phyloP scores from a whole-genome alignment of 2,113 vertebrate genomes.

The Psittacula cyanocephala region DNA sequence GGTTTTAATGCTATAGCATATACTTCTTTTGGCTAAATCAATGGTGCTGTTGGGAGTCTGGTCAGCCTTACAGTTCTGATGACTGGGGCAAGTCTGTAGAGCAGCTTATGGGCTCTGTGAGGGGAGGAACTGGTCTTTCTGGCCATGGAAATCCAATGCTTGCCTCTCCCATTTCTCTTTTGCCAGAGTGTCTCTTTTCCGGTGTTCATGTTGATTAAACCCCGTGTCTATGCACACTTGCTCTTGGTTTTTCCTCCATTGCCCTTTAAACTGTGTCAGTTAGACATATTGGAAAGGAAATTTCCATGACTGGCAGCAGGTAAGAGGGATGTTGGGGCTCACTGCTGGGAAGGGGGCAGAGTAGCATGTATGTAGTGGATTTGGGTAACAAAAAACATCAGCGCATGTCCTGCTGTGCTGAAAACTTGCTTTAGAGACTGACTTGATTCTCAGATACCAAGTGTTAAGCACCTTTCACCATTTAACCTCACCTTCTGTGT shows the following conservation, averaged over 20 bases:
- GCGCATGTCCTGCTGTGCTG: not conserved
- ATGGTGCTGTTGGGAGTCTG: not conserved
- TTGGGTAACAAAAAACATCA: not conserved
- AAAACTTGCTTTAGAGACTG: not conserved
- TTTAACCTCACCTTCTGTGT: not conserved
- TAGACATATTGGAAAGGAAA: not conserved
- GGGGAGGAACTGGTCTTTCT: not conserved
- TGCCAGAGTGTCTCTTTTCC: not conserved
- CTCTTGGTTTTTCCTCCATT: not conserved
- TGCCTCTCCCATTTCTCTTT: not conserved
- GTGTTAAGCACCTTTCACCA: not conserved
- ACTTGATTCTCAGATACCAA: not conserved
- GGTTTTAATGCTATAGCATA: not conserved
- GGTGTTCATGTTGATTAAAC: not conserved
- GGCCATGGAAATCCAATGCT: not conserved
- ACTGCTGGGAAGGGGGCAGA: not conserved
- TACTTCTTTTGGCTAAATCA: not conserved
- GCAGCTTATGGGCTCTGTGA: not conserved
- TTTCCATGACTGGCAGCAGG: not conserved
- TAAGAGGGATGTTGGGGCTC: not conserved
- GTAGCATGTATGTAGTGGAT: not conserved
- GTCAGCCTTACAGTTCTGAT: not conserved
- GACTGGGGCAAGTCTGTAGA: not conserved
- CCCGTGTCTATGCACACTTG: accelerated
- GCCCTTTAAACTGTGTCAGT: not conserved